Percentiles rank a stretch among this genome's conserved stretches.
These are phyloP conservation scores for Dolichoris vasculosae DNA, from an alignment of 1,140 invertebrate species.

Conservation along the genomic window DNA sequence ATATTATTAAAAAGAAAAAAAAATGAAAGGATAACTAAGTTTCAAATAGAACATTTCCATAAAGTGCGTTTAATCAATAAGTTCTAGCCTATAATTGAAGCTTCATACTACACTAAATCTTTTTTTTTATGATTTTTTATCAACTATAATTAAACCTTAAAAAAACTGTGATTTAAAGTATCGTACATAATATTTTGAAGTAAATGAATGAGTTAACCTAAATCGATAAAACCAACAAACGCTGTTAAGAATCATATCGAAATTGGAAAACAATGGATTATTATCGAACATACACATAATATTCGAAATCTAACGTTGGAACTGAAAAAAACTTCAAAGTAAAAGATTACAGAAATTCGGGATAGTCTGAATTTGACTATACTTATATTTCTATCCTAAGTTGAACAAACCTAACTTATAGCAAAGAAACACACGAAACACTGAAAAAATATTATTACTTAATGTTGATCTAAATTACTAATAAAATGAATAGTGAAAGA, in stretches of 20 bases:
- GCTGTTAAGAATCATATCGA: conserved; percentile 39
- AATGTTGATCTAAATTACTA: background rate
- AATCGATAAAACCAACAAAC: conserved; percentile 30
- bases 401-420: conserved; percentile 41
- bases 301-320: conserved; percentile 56
- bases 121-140: background rate
- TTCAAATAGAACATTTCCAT: conserved; percentile 36
- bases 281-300: conserved; percentile 54
- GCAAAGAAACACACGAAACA: conserved; percentile 47
- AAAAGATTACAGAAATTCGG: conserved; percentile 44
- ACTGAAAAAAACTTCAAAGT: conserved; percentile 52
- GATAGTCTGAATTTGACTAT: conserved; percentile 44
- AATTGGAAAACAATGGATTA: conserved; percentile 65
- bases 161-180: background rate
- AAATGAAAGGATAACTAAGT: background rate
- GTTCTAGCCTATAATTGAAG: conserved; percentile 12
- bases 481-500: background rate
- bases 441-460: conserved; percentile 16
- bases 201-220: conserved; percentile 40
- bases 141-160: background rate
- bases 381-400: conserved; percentile 45
- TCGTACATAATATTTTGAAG: background rate
- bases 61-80: conserved; percentile 26
- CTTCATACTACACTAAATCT: background rate
- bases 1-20: conserved; percentile 3